A percentile compares a stretch with the other conserved stretches of the same genome.
These are phyloP conservation scores for Anticlea derivata DNA, from an alignment of 2,888 invertebrate species.

Conservation along the genomic window DNA sequence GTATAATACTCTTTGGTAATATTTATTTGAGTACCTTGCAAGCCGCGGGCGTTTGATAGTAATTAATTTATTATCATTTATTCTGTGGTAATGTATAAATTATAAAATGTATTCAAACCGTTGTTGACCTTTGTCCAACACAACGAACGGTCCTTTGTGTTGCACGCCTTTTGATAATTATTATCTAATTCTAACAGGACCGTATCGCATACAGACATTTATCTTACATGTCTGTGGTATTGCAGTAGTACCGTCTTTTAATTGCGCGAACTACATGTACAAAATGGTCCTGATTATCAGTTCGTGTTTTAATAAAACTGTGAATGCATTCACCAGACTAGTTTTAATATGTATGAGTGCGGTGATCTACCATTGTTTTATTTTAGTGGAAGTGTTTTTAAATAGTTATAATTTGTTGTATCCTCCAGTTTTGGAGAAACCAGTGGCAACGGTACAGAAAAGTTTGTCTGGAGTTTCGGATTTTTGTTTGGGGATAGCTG, in stretches of 20 bases:
- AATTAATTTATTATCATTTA: too few relatives aligned
- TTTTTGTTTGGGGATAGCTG: constrained; percentile 44
- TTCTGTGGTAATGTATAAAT: too few relatives aligned
- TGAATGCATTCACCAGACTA: constrained; percentile 59
- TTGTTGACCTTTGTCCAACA: constrained; percentile 12
- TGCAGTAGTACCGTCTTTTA: constrained; percentile 20
- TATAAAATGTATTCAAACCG: too few relatives aligned
- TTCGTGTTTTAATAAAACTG: constrained; percentile 55
- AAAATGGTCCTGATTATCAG: constrained; percentile 53
- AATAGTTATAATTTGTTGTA: constrained; percentile 68
- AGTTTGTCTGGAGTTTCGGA: constrained; percentile 35
- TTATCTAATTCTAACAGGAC: constrained; percentile 5
- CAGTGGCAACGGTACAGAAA: constrained; percentile 42
- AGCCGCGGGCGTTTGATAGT: too few relatives aligned
- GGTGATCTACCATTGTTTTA: constrained; percentile 66
- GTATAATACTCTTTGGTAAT: too few relatives aligned
- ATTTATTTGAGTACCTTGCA: too few relatives aligned
- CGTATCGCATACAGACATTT: too few relatives aligned
- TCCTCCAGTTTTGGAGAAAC: constrained; percentile 61
- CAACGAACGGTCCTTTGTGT: constrained; percentile 3
- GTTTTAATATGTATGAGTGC: constrained; percentile 65
- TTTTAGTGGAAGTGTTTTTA: constrained; percentile 67
- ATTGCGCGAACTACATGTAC: constrained; percentile 24
- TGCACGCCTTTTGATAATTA: background rate
- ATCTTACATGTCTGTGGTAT: too few relatives aligned